phyloP scores from a whole-genome alignment of 2,797 vertebrate species.

The Characodon lateralis region DNA sequence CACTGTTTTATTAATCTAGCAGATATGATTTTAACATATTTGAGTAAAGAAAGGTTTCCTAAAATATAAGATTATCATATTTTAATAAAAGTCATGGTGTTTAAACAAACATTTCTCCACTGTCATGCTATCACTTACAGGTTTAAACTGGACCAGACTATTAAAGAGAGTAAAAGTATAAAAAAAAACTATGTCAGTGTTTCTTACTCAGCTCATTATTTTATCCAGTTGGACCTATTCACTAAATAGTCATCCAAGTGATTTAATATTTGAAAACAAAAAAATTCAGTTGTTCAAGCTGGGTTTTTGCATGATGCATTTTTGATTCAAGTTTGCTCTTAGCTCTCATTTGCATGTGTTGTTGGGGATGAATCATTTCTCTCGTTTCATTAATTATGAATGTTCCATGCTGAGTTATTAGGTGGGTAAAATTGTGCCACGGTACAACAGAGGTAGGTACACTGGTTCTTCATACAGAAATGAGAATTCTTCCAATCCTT shows the following conservation, averaged over 20 bases:
- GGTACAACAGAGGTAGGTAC: neutral
- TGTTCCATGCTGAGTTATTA: neutral
- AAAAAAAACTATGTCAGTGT: neutral
- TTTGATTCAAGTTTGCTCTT: neutral
- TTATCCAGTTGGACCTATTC: neutral
- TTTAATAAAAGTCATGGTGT: neutral
- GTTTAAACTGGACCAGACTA: neutral
- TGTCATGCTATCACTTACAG: neutral
- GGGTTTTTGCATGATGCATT: neutral
- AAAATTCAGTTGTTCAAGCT: neutral
- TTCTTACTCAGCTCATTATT: neutral
- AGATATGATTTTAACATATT: neutral
- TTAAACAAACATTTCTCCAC: neutral
- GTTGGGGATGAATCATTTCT: neutral
- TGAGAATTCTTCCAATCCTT: neutral
- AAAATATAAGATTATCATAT: neutral
- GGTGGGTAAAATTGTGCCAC: neutral
- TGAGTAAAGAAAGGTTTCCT: neutral
- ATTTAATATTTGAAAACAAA: too few species aligned
- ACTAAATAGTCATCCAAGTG: neutral
- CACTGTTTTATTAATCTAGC: neutral
- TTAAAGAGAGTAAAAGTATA: neutral
- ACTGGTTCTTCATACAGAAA: neutral
- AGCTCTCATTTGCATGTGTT: neutral
- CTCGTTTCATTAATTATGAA: conserved; percentile 5